Conservation (phyloP, 2,113 vertebrate genomes). For the Clarias magur region DNA sequence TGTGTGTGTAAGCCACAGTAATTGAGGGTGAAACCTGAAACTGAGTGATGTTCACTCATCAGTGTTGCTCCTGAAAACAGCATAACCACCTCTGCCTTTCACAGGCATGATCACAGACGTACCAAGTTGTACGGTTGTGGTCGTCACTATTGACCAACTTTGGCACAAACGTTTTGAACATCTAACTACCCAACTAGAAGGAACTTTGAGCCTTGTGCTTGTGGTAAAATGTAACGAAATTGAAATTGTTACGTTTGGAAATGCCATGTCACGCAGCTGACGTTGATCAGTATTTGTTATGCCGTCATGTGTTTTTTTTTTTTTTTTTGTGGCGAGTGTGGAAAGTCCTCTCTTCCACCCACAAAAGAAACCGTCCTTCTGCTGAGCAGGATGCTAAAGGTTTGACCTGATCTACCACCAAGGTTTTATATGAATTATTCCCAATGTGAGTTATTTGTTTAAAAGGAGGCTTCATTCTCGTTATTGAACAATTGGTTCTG, state of each 20-base stretch:
- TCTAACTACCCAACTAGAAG: background rate
- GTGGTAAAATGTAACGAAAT: conserved; percentile 7
- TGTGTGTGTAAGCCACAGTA: conserved; percentile 8
- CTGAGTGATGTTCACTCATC: conserved; percentile 21
- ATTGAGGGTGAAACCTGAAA: conserved; percentile 32
- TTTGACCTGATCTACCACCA: background rate
- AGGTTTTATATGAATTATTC: background rate
- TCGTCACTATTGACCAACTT: background rate
- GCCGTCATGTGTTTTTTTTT: conserved; percentile 14
- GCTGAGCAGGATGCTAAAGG: background rate
- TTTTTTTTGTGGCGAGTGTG: conserved; percentile 14
- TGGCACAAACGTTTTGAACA: background rate
- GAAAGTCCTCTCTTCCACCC: conserved; percentile 15
- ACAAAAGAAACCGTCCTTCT: conserved; percentile 11
- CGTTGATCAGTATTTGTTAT: conserved; percentile 11
- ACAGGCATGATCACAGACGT: conserved; percentile 10
- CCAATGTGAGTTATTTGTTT: background rate
- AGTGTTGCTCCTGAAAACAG: conserved; percentile 16
- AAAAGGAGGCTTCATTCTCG: background rate
- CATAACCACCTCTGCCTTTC: conserved; percentile 5
- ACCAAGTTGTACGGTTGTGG: background rate
- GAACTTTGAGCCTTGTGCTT: background rate
- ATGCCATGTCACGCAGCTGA: conserved; percentile 12
- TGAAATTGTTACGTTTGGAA: background rate
- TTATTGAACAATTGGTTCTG: background rate